Conservation (phyloP, 2,113 vertebrate genomes). For the Hydrochoerus hydrochaeris region DNA sequence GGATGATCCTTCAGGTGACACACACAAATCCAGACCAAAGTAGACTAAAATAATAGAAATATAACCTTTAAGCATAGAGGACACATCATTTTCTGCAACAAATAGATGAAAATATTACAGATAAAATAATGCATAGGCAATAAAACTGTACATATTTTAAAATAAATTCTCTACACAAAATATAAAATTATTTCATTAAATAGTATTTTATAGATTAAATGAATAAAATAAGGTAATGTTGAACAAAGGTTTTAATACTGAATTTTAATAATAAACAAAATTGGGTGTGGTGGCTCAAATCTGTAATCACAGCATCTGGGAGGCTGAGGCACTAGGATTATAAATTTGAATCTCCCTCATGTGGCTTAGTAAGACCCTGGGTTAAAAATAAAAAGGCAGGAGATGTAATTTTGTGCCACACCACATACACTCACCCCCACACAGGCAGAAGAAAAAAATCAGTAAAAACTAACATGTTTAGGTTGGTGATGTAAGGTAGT, state of each 20-base stretch:
- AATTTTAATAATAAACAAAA: background rate
- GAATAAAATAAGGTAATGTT: background rate
- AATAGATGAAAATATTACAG: background rate
- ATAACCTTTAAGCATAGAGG: background rate
- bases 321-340: background rate
- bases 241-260: background rate
- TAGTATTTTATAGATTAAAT: constrained; percentile 5
- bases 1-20: background rate
- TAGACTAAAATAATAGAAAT: background rate
- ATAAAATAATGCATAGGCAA: background rate
- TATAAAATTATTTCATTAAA: background rate
- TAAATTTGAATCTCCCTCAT: background rate
- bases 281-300: background rate
- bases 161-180: constrained; percentile 12
- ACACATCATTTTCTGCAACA: background rate
- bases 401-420: background rate
- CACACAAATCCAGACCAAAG: background rate
- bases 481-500: constrained; percentile 14
- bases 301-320: background rate
- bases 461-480: constrained; percentile 24
- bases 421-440: background rate
- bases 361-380: too few species aligned
- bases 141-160: background rate
- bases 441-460: background rate
- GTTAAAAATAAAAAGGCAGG: too few species aligned